Conservation (phyloP, 2,113 vertebrate species). For the Toxotes chatareus region DNA sequence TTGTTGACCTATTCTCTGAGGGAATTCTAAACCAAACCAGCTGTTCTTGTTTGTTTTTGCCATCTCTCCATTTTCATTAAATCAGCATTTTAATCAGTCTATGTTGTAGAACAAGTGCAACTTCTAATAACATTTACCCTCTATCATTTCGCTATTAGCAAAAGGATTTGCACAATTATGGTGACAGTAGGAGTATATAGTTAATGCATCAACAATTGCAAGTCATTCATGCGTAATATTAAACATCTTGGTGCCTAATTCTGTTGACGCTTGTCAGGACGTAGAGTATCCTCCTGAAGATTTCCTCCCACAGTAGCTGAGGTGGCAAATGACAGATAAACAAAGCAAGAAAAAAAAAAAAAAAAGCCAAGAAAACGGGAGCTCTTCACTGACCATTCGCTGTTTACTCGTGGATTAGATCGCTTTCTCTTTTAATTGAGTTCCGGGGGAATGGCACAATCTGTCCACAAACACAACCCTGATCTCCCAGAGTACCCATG, state of each 20-base stretch:
- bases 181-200: not conserved
- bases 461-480: slow-evolving; percentile 32
- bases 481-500: not conserved
- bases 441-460: slow-evolving; percentile 44
- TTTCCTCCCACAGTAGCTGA: slow-evolving; percentile 13
- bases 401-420: slow-evolving; percentile 59
- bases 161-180: slow-evolving; percentile 1
- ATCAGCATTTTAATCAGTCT: not conserved
- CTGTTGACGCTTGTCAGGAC: not conserved
- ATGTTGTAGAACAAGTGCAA: not conserved
- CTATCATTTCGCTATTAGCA: not conserved
- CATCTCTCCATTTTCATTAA: not conserved
- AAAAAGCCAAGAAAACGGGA: slow-evolving; percentile 9
- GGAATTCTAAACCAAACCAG: not conserved
- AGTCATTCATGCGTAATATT: not conserved
- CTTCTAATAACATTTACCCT: not conserved
- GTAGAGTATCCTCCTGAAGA: not conserved
- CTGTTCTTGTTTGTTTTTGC: not conserved
- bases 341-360: slow-evolving; percentile 1
- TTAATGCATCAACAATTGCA: slow-evolving; percentile 4
- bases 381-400: slow-evolving; percentile 26
- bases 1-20: not conserved
- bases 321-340: slow-evolving; percentile 16
- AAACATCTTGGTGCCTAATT: not conserved
- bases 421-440: slow-evolving; percentile 46